A percentile compares a stretch with the other conserved stretches of the same genome.
Conservation (phyloP, 2,888 invertebrate genomes). For the Eilema caniola region DNA sequence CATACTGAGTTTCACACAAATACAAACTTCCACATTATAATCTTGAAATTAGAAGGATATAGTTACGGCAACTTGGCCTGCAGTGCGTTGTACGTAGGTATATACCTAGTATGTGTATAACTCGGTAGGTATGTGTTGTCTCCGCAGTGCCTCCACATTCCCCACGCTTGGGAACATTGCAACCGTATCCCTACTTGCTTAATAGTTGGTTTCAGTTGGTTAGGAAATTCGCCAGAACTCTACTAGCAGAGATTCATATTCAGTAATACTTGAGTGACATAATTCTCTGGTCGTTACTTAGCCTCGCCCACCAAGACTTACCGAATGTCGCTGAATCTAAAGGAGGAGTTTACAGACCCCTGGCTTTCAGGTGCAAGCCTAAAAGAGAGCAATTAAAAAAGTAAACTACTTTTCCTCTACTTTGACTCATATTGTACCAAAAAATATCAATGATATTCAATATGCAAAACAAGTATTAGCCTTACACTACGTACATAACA, state of each 20-base stretch:
- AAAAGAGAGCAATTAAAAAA: too few relatives aligned
- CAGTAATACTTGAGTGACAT: too few relatives aligned
- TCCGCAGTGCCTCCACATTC: neutral
- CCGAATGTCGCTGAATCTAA: too few relatives aligned
- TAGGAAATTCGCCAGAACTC: neutral
- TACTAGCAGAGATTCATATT: neutral
- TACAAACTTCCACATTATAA: neutral
- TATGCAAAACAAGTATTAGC: neutral
- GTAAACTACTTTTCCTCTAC: too few relatives aligned
- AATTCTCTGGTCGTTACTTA: too few relatives aligned
- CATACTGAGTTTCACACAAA: neutral
- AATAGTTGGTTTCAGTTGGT: neutral
- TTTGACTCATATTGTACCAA: too few relatives aligned
- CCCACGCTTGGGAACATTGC: neutral
- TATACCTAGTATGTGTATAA: neutral
- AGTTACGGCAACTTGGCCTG: neutral
- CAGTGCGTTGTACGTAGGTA: neutral
- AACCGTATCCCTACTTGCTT: neutral
- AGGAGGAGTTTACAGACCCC: too few relatives aligned
- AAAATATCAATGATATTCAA: too few relatives aligned
- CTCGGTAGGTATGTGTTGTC: neutral
- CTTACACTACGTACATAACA: neutral
- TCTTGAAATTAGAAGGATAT: neutral
- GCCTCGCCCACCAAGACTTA: too few relatives aligned
- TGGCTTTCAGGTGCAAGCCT: too few relatives aligned